phyloP scores from a whole-genome alignment of 2,888 invertebrate genomes.

The Orchesella flavescens region DNA sequence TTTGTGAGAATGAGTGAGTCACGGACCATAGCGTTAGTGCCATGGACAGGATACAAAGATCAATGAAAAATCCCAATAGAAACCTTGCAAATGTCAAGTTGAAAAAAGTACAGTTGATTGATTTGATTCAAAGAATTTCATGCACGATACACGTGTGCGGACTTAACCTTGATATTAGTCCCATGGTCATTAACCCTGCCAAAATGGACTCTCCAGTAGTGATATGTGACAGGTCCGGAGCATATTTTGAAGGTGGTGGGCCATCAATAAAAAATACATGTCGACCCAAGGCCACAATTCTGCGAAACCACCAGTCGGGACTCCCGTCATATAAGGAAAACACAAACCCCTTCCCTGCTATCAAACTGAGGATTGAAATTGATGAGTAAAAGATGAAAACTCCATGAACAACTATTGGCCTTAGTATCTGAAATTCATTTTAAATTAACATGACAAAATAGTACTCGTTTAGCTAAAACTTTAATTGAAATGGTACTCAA shows the following conservation, averaged over 20 bases:
- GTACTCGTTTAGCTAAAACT: no score
- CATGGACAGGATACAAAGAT: slow-evolving; percentile 27
- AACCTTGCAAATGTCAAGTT: not conserved
- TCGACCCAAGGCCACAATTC: slow-evolving; percentile 13
- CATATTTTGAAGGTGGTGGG: not conserved
- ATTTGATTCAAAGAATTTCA: no score
- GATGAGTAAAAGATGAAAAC: slow-evolving; percentile 16
- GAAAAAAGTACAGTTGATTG: no score
- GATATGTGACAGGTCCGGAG: slow-evolving; percentile 6
- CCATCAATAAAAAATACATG: slow-evolving; percentile 31
- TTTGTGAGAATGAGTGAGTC: slow-evolving; percentile 24
- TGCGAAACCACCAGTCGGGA: slow-evolving; percentile 31
- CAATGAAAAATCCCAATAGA: slow-evolving; percentile 50
- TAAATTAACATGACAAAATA: not conserved
- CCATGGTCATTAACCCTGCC: not conserved
- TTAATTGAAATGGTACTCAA: no score
- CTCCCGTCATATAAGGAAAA: slow-evolving; percentile 15
- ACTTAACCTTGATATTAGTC: slow-evolving; percentile 1
- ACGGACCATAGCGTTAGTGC: slow-evolving; percentile 34
- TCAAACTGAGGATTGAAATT: slow-evolving; percentile 11
- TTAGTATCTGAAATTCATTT: slow-evolving; percentile 2
- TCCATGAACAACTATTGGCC: slow-evolving; percentile 20
- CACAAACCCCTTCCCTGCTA: slow-evolving; percentile 38
- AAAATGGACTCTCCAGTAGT: not conserved
- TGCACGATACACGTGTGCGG: no score